A percentile compares a stretch with the other conserved stretches of the same genome.
These are phyloP conservation scores for Ophion ventricosus DNA, from an alignment of 2,888 invertebrate species.

Conservation along the genomic window DNA sequence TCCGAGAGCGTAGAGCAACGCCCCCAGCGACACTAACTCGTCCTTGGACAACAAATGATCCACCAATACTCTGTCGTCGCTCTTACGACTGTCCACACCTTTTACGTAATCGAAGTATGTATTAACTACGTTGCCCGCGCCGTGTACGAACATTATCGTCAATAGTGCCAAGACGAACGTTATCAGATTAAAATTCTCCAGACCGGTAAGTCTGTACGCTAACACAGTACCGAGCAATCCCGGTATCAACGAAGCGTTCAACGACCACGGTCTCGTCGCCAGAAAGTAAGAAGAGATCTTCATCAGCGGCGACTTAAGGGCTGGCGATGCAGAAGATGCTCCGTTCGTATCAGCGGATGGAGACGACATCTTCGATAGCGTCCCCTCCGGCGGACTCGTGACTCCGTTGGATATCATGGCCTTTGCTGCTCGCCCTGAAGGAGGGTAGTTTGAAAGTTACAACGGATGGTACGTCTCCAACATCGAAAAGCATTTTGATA, in stretches of 20 bases:
- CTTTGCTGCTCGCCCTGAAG: background rate
- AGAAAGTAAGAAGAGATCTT: slow-evolving; percentile 94
- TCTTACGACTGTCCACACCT: slow-evolving; percentile 94
- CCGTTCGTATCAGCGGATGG: slow-evolving; percentile 63
- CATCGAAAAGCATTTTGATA: background rate
- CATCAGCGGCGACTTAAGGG: slow-evolving; percentile 87
- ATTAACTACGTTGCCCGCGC: slow-evolving; percentile 98
- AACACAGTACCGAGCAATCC: slow-evolving; percentile 95
- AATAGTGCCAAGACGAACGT: slow-evolving; percentile 92
- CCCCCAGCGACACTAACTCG: slow-evolving; percentile 94
- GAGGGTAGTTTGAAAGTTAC: background rate
- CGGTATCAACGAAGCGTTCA: slow-evolving; percentile 95
- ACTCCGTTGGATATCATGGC: slow-evolving; percentile 77
- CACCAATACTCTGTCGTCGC: slow-evolving; percentile 97
- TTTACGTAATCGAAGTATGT: slow-evolving; percentile 98
- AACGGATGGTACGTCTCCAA: no score
- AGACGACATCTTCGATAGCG: slow-evolving; percentile 59
- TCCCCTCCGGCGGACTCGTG: slow-evolving; percentile 62
- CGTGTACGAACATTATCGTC: slow-evolving; percentile 96
- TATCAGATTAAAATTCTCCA: slow-evolving; percentile 90
- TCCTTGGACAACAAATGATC: slow-evolving; percentile 94
- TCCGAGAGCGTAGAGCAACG: slow-evolving; percentile 93
- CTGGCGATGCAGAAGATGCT: slow-evolving; percentile 68
- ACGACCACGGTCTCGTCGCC: slow-evolving; percentile 96
- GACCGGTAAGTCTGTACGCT: slow-evolving; percentile 92